These are phyloP conservation scores for Gila robusta DNA, from an alignment of 2,797 vertebrate species.

Conservation along the genomic window DNA sequence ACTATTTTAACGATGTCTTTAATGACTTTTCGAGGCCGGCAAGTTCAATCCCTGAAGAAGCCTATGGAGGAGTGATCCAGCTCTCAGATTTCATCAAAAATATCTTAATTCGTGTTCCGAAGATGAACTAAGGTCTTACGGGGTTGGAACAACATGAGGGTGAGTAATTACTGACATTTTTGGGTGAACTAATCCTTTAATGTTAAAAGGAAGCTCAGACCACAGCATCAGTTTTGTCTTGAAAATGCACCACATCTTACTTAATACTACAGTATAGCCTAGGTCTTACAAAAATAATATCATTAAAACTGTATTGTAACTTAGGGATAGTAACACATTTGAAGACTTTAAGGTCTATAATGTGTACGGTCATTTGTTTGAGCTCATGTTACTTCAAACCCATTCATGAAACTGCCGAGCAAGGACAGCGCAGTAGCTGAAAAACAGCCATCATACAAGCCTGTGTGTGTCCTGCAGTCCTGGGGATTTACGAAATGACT, in stretches of 20 bases:
- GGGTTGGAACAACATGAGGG: no score
- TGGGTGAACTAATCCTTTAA: no score
- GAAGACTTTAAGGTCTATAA: neutral
- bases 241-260: neutral
- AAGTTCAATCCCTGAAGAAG: no score
- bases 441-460: conserved; percentile 3
- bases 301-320: neutral
- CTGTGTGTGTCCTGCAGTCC: conserved; percentile 26
- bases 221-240: no score
- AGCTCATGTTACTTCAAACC: neutral
- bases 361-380: neutral
- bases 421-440: conserved; percentile 12
- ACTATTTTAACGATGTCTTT: no score
- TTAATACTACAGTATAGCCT: neutral
- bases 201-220: no score
- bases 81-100: no score
- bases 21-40: no score
- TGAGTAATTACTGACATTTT: no score
- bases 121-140: no score
- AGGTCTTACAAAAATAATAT: neutral
- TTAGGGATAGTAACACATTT: neutral
- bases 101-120: no score
- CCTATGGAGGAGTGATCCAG: no score
- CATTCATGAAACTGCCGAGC: conserved; percentile 21
- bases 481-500: conserved; percentile 43